A percentile compares a stretch with the other conserved stretches of the same genome.
These are phyloP conservation scores for Teleiodes luculella DNA, from an alignment of 2,888 invertebrate species.

Conservation along the genomic window DNA sequence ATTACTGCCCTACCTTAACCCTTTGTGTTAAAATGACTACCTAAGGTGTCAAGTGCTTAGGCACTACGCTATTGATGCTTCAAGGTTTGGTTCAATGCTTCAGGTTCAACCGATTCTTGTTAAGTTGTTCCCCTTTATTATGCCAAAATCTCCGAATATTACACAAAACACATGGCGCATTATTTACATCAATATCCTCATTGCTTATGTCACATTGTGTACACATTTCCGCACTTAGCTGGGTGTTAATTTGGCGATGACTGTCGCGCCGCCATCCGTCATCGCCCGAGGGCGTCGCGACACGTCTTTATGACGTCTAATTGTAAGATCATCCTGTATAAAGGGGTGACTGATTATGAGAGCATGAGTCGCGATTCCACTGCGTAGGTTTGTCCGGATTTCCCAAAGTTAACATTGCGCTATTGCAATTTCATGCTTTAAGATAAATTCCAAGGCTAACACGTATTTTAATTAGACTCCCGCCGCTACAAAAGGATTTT, in stretches of 20 bases:
- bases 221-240: slow-evolving; percentile 74
- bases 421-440: background rate
- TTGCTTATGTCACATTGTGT: slow-evolving; percentile 50
- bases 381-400: slow-evolving; percentile 15
- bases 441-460: background rate
- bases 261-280: slow-evolving; percentile 67
- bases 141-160: no score
- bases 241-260: slow-evolving; percentile 72
- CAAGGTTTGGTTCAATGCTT: no score
- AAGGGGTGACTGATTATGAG: slow-evolving; percentile 63
- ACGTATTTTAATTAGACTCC: background rate
- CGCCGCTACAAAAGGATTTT: background rate
- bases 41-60: no score
- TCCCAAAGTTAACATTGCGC: slow-evolving; percentile 29
- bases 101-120: no score
- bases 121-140: no score
- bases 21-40: no score
- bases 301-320: slow-evolving; percentile 66
- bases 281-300: slow-evolving; percentile 51
- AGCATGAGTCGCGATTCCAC: slow-evolving; percentile 60
- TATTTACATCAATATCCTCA: slow-evolving; percentile 46
- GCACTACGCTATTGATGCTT: no score
- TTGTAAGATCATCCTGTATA: slow-evolving; percentile 64
- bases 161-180: slow-evolving; percentile 16
- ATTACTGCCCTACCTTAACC: no score